Evolutionary conservation across 2,888 invertebrate genomes (phyloP), one percentile per base, ranked within the genome.

Genomic region (Rhyacophila evoluta): DNA sequence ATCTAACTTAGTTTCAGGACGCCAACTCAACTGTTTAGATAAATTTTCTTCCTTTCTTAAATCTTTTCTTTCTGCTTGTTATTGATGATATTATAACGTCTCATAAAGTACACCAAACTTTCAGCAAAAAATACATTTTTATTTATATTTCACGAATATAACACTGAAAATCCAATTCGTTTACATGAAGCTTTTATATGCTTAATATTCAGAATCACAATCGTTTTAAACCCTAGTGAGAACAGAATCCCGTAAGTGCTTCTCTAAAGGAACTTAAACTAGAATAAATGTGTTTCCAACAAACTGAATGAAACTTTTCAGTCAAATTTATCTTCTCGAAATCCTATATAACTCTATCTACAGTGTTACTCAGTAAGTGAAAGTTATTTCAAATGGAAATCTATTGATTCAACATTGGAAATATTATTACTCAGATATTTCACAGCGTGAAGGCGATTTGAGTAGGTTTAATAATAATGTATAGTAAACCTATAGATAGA

Each of bases 131-230:
- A n/a, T n/a, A n/a, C n/a, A n/a, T n/a, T n/a, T n/a, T n/a, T n/a
- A n/a, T n/a, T n/a, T n/a, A n/a, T n/a, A n/a, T n/a, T n/a, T n/a
- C n/a, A n/a, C n/a, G n/a, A n/a, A n/a, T n/a, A n/a, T n/a, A n/a
- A n/a, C n/a, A n/a, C n/a, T n/a, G n/a, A n/a, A n/a, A n/a, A n/a
- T n/a, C n/a, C 19, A 25, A 55, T 55, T 4, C 10, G 5, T 55
- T 12, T 55, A 10, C 2, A 19, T 8, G 12, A 2, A 55, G 19
- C 15, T 1, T 55, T 55, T 55, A 8, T n/a, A 55, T 1, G 55
- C 25, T 55, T 55, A 55, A 25, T 55, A 55, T 55, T 55, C 55
- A 55, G 55, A 55, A 55, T 55, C 55, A 55, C 55, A 55, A 25
- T 55, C 55, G 55, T 55, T 55, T 55, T 55, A 25, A 55, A 19